phyloP scores from a whole-genome alignment of 2,888 invertebrate species.

The Melanchra persicariae region DNA sequence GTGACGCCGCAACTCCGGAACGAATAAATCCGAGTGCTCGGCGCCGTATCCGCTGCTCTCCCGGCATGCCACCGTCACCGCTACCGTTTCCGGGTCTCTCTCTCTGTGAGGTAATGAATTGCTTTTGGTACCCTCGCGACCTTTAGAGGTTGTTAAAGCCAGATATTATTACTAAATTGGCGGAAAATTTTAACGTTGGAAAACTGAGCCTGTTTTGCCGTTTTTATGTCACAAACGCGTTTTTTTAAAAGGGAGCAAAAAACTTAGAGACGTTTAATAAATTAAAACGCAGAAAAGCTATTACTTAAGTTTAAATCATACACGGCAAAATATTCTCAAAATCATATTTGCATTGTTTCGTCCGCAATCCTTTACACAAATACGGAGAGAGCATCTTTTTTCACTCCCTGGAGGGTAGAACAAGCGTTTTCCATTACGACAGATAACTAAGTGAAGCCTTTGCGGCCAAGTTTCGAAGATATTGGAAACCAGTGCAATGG shows the following conservation, averaged over 20 bases:
- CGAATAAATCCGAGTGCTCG: constrained; percentile 67
- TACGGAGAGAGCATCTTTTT: constrained; percentile 33
- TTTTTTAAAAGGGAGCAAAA: neutral
- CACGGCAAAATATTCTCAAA: constrained; percentile 31
- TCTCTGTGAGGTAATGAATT: constrained; percentile 60
- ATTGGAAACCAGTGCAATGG: constrained; percentile 47
- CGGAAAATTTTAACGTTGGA: neutral
- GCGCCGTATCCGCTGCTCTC: constrained; percentile 62
- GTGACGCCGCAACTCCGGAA: constrained; percentile 61
- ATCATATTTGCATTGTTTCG: constrained; percentile 42
- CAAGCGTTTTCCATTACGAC: constrained; percentile 61
- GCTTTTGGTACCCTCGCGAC: constrained; percentile 39
- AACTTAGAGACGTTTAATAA: too few relatives aligned
- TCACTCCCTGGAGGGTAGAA: constrained; percentile 43
- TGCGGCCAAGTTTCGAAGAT: constrained; percentile 41
- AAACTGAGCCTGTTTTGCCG: neutral
- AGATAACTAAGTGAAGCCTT: constrained; percentile 50
- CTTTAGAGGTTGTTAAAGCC: constrained; percentile 11
- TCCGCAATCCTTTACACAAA: constrained; percentile 51
- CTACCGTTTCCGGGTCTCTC: constrained; percentile 60
- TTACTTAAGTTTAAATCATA: constrained; percentile 1
- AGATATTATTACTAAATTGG: constrained; percentile 2
- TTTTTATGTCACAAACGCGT: neutral
- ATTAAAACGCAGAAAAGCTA: too few relatives aligned
- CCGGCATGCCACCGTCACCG: constrained; percentile 53